These are phyloP conservation scores for Varecia variegata DNA, from an alignment of 2,797 vertebrate genomes.

Conservation along the genomic window DNA sequence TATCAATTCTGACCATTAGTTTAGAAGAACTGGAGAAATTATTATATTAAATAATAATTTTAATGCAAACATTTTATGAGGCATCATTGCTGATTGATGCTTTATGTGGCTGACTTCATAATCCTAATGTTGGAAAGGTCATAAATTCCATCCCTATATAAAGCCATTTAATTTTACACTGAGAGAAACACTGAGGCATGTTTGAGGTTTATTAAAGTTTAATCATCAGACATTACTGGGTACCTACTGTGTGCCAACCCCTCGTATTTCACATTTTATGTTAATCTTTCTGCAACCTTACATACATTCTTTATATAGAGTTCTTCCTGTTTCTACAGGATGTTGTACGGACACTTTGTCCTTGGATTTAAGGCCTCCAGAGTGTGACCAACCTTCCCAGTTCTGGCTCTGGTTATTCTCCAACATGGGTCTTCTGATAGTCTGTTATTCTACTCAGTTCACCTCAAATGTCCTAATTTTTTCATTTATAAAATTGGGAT, in stretches of 20 bases:
- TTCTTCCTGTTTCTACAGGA: neutral
- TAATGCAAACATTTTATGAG: slow-evolving; percentile 13
- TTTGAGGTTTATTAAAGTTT: slow-evolving; percentile 1
- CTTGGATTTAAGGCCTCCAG: neutral
- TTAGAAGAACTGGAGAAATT: slow-evolving; percentile 10
- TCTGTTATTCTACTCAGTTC: neutral
- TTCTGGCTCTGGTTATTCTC: neutral
- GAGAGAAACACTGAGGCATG: neutral
- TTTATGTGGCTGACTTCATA: neutral
- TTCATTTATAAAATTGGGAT: neutral
- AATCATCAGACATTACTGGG: neutral
- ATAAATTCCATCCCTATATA: neutral
- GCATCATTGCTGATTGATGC: neutral
- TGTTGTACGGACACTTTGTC: neutral
- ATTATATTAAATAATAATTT: slow-evolving; percentile 23
- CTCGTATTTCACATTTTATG: neutral
- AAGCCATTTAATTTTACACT: slow-evolving; percentile 20
- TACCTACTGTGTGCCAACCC: neutral
- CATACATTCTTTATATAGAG: neutral
- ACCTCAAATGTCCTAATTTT: neutral
- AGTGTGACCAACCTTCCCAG: neutral
- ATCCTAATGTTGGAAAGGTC: neutral
- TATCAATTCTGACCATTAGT: neutral
- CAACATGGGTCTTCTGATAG: neutral
- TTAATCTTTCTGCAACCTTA: neutral